Base-by-base conservation (phyloP, 2,888 invertebrate species). In the Gryllus longicercus region DNA sequence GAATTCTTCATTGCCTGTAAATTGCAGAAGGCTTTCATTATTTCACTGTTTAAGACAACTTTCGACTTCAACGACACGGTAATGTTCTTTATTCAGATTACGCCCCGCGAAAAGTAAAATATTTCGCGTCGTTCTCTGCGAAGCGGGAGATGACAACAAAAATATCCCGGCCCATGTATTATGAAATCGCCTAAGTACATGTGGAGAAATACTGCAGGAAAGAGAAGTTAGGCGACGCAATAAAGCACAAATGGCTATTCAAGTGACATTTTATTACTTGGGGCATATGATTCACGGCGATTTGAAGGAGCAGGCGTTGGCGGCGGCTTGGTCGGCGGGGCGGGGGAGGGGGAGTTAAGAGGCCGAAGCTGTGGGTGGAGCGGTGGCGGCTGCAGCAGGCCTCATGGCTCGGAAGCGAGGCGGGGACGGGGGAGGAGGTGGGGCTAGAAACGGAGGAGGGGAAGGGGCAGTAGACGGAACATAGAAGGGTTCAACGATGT, bases 221-320 rank as follows among this genome's bases (percentile, higher is more conserved):
- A n/a, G 63, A 63, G 63, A 63, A 14, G 16, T 63, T 63, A 63
- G 63, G 63, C 63, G 63, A n/a, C 14, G 63, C 63, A 63, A 63
- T 63, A 63, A 63, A 63, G 63, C 63, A 63, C 63, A 63, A 63
- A 63, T 63, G 63, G 63, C 63, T 63, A 63, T 63, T 63, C 63
- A 63, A 63, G 63, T 63, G 63, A 63, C 63, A 63, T 63, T 63
- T 63, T 63, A 63, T 63, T 63, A 63, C 63, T 63, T 14, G 16
- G 8, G 16, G 63, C 14, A n/a, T 18, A 63, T 63, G 63, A 63
- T 63, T 63, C 63, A 63, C 63, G n/a, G 63, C 63, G n/a, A 63
- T 63, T 18, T 63, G 63, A 63, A 63, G 63, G 14, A 63, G 63
- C 38, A 38, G 38, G 38, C 38, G 38, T 38, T 38, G 38, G 38